Conservation (phyloP, 2,888 invertebrate genomes). For the Apamea crenata region DNA sequence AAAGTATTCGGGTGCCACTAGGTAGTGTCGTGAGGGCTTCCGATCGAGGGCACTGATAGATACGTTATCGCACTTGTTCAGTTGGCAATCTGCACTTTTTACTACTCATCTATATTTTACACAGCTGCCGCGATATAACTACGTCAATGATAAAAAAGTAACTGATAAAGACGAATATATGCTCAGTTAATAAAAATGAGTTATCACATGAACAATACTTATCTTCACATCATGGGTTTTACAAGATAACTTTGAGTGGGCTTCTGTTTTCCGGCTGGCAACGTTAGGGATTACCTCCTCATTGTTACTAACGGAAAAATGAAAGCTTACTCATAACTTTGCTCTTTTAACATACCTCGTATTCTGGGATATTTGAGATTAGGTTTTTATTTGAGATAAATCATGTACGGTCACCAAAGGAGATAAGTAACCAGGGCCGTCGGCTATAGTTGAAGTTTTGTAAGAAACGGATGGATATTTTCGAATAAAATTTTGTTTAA, state of each 20-base stretch:
- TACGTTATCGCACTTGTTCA: conserved; percentile 48
- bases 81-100: conserved; percentile 31
- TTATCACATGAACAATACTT: conserved; percentile 36
- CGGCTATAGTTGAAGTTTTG: too few relatives aligned
- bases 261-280: conserved; percentile 7
- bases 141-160: conserved; percentile 47
- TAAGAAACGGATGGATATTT: too few relatives aligned
- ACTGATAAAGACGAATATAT: conserved; percentile 36
- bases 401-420: too few relatives aligned
- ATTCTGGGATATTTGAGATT: neutral
- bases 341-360: neutral
- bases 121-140: conserved; percentile 12
- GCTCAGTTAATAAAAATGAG: conserved; percentile 38
- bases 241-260: conserved; percentile 8
- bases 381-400: neutral
- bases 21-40: conserved; percentile 44
- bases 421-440: too few relatives aligned
- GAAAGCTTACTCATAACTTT: neutral
- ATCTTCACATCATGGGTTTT: conserved; percentile 23
- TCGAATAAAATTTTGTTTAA: too few relatives aligned
- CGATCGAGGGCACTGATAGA: conserved; percentile 31
- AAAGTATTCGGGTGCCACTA: conserved; percentile 27
- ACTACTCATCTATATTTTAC: conserved; percentile 24
- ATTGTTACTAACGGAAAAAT: neutral
- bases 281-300: neutral